These are phyloP conservation scores for Halcyon leucocephala DNA, from an alignment of 2,797 vertebrate species.

Conservation along the genomic window DNA sequence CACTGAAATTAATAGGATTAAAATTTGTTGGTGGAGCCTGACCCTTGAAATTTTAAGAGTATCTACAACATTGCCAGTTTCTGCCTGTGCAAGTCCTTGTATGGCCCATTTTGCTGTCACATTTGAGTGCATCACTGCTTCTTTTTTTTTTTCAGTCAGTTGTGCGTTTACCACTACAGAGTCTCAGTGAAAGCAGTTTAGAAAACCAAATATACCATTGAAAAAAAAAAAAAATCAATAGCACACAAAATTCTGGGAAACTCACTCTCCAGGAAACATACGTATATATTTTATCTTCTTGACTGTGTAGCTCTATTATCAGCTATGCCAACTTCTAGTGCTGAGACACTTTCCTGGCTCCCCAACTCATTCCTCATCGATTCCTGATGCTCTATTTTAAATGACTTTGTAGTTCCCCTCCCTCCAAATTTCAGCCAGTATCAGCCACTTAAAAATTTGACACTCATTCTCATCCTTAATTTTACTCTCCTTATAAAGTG, in stretches of 20 bases:
- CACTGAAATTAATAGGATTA: conserved; percentile 30
- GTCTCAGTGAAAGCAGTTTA: background rate
- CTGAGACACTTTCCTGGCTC: conserved; percentile 59
- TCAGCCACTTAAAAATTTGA: background rate
- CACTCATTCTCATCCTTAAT: background rate
- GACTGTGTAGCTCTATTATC: conserved; percentile 27
- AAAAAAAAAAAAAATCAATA: conserved; percentile 33
- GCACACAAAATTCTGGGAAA: conserved; percentile 67
- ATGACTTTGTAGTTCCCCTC: background rate
- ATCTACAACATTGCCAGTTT: background rate
- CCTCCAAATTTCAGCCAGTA: background rate
- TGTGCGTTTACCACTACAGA: background rate
- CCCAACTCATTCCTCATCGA: conserved; percentile 25
- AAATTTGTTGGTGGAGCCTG: background rate
- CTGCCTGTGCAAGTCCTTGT: background rate
- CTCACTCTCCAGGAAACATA: conserved; percentile 53
- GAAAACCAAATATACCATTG: conserved; percentile 33
- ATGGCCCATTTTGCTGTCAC: background rate
- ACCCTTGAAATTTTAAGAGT: background rate
- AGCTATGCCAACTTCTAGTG: conserved; percentile 10
- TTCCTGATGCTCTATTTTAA: conserved; percentile 14
- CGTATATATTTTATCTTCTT: conserved; percentile 52
- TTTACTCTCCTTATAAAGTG: background rate
- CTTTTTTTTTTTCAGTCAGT: background rate
- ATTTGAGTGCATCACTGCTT: background rate